Evolutionary conservation across 2,797 vertebrate species (phyloP), one percentile per base, ranked within the genome.

Genomic region (Numenius phaeopus): DNA sequence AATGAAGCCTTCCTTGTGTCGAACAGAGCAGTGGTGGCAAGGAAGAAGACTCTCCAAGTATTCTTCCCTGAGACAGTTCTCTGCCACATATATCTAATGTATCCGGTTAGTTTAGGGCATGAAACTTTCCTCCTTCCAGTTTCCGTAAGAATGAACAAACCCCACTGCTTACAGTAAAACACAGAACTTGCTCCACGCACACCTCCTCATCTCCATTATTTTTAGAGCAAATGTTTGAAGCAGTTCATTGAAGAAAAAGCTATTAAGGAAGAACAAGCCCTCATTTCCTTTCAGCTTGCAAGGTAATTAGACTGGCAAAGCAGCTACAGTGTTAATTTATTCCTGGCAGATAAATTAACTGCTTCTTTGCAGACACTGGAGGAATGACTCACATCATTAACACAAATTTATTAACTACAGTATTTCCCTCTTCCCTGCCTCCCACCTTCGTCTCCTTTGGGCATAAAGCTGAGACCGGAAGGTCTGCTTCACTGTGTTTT

Each of bases 311-410:
- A 24, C 22, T 58, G 95, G 97, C 87, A 96, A 97, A 96, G 95
- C 90, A 93, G 94, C 65, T 83, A 89, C 52, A 90, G 86, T 89
- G 66, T 86, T 97, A 92, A 95, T 96, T 97, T 97, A 92, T 92
- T 90, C 94, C 94, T 91, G 71, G 82, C 24, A 94, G 91, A 96
- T 76, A 97, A 93, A 95, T 93, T 87, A 95, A 92, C 54, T 58
- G 27, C 18, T 89, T 96, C 89, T 97, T 83, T 96, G 83, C 66
- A 88, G 86, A 50, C 71, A 11, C 54, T 64, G 85, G 90, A 75
- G 94, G 64, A 95, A 94, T 95, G 93, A 95, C 73, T 97, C 94
- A 95, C 52, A 67, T 85, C 59, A 92, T 88, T 90, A 96, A 72
- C 82, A 72, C 66, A n/a, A 67, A 44, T 88, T 97, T 88, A 97